phyloP scores from a whole-genome alignment of 2,888 invertebrate genomes.

The Sinotaia quadrata region DNA sequence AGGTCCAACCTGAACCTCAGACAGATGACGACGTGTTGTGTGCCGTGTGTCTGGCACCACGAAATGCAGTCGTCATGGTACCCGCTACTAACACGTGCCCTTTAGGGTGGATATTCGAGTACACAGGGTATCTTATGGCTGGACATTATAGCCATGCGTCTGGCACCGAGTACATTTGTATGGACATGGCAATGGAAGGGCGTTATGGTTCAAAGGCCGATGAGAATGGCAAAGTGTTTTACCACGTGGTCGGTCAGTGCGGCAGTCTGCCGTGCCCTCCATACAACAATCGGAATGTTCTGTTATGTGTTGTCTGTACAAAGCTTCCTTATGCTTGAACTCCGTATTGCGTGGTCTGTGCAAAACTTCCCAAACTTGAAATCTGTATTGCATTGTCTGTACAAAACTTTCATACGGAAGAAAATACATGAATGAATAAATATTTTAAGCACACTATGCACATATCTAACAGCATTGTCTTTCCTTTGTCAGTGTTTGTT shows the following conservation, averaged over 20 bases:
- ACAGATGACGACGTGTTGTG: not conserved
- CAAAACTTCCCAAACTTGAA: too few species aligned
- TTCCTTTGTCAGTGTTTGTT: too few species aligned
- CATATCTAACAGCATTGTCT: too few species aligned
- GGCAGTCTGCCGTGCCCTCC: not conserved
- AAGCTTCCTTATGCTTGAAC: too few species aligned
- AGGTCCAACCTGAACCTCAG: not conserved
- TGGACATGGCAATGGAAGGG: not conserved
- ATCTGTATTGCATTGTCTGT: too few species aligned
- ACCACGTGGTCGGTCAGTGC: not conserved
- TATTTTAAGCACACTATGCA: too few species aligned
- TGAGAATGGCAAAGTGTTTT: not conserved
- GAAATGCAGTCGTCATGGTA: not conserved
- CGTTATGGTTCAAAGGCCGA: not conserved
- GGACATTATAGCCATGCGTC: not conserved
- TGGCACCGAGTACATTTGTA: not conserved
- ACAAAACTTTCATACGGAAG: too few species aligned
- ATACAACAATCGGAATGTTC: not conserved
- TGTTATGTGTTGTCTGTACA: not conserved
- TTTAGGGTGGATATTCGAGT: not conserved
- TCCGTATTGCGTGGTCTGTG: too few species aligned
- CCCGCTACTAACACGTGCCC: not conserved
- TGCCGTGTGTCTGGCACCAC: not conserved
- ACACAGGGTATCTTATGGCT: not conserved
- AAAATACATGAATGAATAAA: too few species aligned